phyloP scores from a whole-genome alignment of 2,797 vertebrate species.

The Ceryle rudis region DNA sequence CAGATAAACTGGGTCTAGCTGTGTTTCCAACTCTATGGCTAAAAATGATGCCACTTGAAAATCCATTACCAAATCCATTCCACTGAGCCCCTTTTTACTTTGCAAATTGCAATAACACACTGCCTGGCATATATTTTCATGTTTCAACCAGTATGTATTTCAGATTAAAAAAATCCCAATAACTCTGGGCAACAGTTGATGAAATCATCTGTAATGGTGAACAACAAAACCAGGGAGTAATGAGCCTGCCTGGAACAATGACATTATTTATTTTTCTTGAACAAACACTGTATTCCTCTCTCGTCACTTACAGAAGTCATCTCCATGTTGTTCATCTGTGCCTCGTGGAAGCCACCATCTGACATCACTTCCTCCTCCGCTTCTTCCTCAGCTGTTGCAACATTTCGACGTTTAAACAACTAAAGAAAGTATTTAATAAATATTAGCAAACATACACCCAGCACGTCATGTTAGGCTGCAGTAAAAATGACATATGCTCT shows the following conservation, averaged over 20 bases:
- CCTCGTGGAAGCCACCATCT: conserved; percentile 94
- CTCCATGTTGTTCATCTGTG: conserved; percentile 96
- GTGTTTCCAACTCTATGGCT: background rate
- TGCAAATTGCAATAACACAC: background rate
- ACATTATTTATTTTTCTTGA: background rate
- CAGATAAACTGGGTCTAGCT: background rate
- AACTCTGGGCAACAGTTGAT: background rate
- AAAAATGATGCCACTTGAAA: background rate
- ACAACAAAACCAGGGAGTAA: background rate
- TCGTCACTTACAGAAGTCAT: conserved; percentile 85
- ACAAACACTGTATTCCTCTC: background rate
- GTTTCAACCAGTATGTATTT: background rate
- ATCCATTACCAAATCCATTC: background rate
- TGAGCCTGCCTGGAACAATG: background rate
- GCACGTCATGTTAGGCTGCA: background rate
- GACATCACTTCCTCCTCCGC: conserved; percentile 95
- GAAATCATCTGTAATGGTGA: background rate
- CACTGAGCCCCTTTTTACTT: background rate
- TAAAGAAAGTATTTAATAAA: conserved; percentile 51
- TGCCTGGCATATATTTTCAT: background rate
- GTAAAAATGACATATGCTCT: background rate
- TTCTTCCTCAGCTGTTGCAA: conserved; percentile 91
- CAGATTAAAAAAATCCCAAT: background rate
- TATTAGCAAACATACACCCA: background rate
- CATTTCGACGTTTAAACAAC: conserved; percentile 98